Conservation (phyloP, 2,797 vertebrate genomes). For the Galago senegalensis region DNA sequence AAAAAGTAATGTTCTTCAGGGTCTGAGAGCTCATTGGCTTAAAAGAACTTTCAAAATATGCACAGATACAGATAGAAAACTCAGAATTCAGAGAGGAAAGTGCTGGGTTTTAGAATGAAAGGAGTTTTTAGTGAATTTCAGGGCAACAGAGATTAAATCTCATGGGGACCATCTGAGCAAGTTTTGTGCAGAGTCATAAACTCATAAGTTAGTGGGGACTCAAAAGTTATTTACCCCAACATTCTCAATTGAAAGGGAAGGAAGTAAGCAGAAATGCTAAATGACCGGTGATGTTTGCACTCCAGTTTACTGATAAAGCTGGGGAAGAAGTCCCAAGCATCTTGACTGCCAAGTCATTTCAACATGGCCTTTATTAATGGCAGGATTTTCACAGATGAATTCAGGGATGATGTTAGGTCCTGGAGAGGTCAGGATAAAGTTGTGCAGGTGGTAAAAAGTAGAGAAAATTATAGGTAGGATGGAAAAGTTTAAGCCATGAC, state of each 20-base stretch:
- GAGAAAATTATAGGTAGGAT: background rate
- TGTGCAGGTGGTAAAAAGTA: background rate
- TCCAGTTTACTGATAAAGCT: background rate
- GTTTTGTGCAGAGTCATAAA: background rate
- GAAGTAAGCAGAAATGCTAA: background rate
- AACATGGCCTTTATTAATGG: background rate
- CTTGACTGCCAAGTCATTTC: background rate
- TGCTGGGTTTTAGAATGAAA: background rate
- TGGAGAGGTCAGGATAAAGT: background rate
- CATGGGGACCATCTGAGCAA: background rate
- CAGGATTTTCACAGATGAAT: background rate
- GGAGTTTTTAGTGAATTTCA: background rate
- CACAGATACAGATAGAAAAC: background rate
- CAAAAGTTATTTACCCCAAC: background rate
- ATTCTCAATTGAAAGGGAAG: background rate
- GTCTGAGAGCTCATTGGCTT: background rate
- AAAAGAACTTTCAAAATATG: background rate
- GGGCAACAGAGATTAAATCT: background rate
- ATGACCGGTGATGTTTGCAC: background rate
- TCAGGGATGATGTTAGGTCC: background rate
- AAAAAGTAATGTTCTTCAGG: background rate
- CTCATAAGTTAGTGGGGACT: background rate
- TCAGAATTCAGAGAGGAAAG: background rate
- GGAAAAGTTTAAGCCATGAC: background rate
- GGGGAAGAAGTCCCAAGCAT: background rate